Evolutionary conservation across 64 coral and sea anemone species (phyloP), one percentile per base, ranked within the genome.

Genomic region (Stichodactyla mertensii): DNA sequence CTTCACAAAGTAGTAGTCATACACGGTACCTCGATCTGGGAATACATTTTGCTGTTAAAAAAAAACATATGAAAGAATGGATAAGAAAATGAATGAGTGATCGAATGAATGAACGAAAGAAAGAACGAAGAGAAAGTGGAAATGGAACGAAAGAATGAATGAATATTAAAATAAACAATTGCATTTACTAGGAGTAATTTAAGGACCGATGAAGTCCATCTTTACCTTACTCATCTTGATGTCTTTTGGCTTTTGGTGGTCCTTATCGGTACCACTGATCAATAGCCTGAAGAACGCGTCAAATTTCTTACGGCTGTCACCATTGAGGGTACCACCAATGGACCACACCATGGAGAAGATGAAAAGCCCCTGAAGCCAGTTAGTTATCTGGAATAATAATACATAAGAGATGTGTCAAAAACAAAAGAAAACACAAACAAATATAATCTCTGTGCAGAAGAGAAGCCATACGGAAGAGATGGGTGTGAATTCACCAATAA

Each of bases 1-100:
- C 78, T 99, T 99, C 1, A 99, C 97, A 78, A 99, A 99, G 77
- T 99, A 99, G 20, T 95, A 94, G 79, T 99, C 97, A 71, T 99
- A 99, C 5, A 99, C 97, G 11, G 90, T 95, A 28, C 97, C 97
- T 23, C 93, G 90, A 64, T 99, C 97, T 6, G 97, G 97, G 84
- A 99, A 99, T 45, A 99, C 97, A 31, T 95, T 87, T 99, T 99
- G 97, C 97, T 99, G 64, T 16, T n/a, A n/a, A 89, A 84, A 5
- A 52, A 53, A 6, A 1, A 54, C 0, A 53, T 54, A 19, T 12
- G 5, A 81, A 81, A 16, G 8, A 28, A 9, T 55, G 62, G 62
- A 22, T n/a, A 20, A n/a, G 8, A 31, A 31, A 23, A 74, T 66
- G 19, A 16, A 18, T 14, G 54, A 16, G 0, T 27, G 74, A 13